Evolutionary conservation across 1,140 invertebrate species (phyloP).

Genomic region (Ectropis grisescens): DNA sequence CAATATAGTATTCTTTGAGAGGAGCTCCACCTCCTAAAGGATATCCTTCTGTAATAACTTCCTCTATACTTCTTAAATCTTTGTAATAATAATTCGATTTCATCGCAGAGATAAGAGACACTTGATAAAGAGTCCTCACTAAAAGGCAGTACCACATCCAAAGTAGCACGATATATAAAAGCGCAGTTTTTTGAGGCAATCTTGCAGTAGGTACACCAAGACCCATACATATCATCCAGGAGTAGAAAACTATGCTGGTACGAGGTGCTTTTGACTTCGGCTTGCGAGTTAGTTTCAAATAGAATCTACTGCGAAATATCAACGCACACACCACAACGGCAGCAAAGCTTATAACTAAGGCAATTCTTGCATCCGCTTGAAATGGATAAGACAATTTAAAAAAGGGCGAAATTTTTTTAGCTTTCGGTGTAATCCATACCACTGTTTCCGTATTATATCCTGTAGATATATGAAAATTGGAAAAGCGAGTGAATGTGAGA

Average conservation of each 20-base stretch:
- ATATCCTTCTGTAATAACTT: slow-evolving; percentile 32
- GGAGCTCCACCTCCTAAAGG: slow-evolving; percentile 33
- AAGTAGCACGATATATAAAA: slow-evolving; percentile 22
- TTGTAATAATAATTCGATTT: slow-evolving; percentile 31
- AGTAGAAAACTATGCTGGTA: slow-evolving; percentile 29
- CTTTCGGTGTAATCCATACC: slow-evolving; percentile 38
- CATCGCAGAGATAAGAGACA: slow-evolving; percentile 36
- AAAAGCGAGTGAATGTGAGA: slow-evolving; percentile 31
- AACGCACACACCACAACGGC: slow-evolving; percentile 21
- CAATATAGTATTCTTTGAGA: slow-evolving; percentile 39
- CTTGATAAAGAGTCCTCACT: slow-evolving; percentile 49
- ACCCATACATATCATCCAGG: slow-evolving; percentile 46
- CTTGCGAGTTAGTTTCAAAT: slow-evolving; percentile 4
- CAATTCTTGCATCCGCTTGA: slow-evolving; percentile 16
- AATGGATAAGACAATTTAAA: slow-evolving; percentile 46
- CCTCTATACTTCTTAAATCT: slow-evolving; percentile 31
- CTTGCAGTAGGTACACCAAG: slow-evolving; percentile 22
- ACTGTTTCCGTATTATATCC: slow-evolving; percentile 24
- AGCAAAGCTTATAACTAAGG: slow-evolving; percentile 24
- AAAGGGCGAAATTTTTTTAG: slow-evolving; percentile 21
- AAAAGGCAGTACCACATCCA: slow-evolving; percentile 52
- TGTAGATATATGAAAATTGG: slow-evolving; percentile 36
- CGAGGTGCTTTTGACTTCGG: slow-evolving; percentile 3
- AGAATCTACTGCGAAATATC: slow-evolving; percentile 16
- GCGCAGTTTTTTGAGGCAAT: slow-evolving; percentile 25